Base-by-base conservation (phyloP, 2,888 invertebrate species). In the Geophilus truncorum region DNA sequence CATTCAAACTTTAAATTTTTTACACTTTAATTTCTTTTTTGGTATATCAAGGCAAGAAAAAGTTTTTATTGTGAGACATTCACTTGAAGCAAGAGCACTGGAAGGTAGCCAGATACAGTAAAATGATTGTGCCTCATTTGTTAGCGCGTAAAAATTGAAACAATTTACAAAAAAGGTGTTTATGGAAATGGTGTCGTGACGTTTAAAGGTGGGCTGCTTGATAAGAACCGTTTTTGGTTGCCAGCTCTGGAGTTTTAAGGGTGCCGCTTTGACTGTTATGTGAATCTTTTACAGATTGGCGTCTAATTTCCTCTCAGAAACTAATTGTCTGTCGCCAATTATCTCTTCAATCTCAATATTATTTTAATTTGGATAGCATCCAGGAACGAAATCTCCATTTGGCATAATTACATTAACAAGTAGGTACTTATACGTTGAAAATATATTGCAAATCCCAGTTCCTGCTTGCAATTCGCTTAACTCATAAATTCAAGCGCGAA, bases 271-370 rank as follows among this genome's bases (percentile, higher is more conserved):
- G 62, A 62, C 23, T 62, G 23, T 23, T 25, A 62, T 62, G 5
- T 25, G 28, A 62, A 23, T 62, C 62, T 62, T 23, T 45, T 62
- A 25, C 25, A 10, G 28, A 28, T 25, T 62, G 23, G 23, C 23
- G 9, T 25, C 25, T 62, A 62, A 62, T 62, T 62, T 62, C 62
- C 62, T 62, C 62, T 62, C 28, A 62, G 62, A 25, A 62, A 62
- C 62, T 62, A 62, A 62, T 62, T 62, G 62, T 62, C 25, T 62
- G 62, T 25, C 62, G 62, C 62, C 62, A 62, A 62, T 57, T 57
- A 57, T 57, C 57, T 57, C 57, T 21, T 57, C 57, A 57, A 57
- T 57, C 57, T 57, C 57, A 57, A 57, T 57, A 57, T 57, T 57
- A 57, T 57, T 57, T 57, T 57, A 57, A 57, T 57, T 57, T 57